phyloP scores from a whole-genome alignment of 2,888 invertebrate genomes.

The Philereme transversata region DNA sequence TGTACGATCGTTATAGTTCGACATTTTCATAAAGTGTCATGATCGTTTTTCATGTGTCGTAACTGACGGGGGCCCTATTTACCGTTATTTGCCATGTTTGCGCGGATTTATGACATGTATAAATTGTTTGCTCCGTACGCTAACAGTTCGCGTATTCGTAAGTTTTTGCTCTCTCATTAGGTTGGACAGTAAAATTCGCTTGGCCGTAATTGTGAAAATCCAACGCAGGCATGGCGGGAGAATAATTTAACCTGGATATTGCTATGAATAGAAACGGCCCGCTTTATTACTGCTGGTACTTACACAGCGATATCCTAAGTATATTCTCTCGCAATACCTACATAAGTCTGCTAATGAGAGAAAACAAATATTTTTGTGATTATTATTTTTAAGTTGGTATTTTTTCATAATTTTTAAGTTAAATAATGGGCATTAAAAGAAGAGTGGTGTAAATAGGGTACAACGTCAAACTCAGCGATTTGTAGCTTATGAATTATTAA shows the following conservation, averaged over 20 bases:
- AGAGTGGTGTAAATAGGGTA: too few relatives aligned
- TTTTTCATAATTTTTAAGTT: too few relatives aligned
- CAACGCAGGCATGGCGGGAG: slow-evolving; percentile 49
- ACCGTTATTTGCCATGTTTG: slow-evolving; percentile 65
- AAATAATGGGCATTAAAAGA: too few relatives aligned
- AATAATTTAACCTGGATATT: slow-evolving; percentile 56
- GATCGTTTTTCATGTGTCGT: slow-evolving; percentile 74
- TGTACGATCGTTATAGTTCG: slow-evolving; percentile 54
- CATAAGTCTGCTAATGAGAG: too few relatives aligned
- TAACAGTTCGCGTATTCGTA: slow-evolving; percentile 48
- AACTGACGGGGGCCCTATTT: slow-evolving; percentile 61
- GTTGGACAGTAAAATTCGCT: slow-evolving; percentile 56
- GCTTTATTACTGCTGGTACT: slow-evolving; percentile 43
- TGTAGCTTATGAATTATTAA: too few relatives aligned
- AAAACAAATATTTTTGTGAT: too few relatives aligned
- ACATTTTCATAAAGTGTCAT: slow-evolving; percentile 69
- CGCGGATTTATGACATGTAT: slow-evolving; percentile 65
- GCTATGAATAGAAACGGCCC: slow-evolving; percentile 50
- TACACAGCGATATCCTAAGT: too few relatives aligned
- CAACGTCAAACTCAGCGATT: too few relatives aligned
- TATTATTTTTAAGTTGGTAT: too few relatives aligned
- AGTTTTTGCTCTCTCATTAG: slow-evolving; percentile 60
- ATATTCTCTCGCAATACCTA: too few relatives aligned
- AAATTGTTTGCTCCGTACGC: slow-evolving; percentile 57
- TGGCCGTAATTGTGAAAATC: slow-evolving; percentile 59